phyloP scores from a whole-genome alignment of 2,888 invertebrate species.

The Xestia c-nigrum region DNA sequence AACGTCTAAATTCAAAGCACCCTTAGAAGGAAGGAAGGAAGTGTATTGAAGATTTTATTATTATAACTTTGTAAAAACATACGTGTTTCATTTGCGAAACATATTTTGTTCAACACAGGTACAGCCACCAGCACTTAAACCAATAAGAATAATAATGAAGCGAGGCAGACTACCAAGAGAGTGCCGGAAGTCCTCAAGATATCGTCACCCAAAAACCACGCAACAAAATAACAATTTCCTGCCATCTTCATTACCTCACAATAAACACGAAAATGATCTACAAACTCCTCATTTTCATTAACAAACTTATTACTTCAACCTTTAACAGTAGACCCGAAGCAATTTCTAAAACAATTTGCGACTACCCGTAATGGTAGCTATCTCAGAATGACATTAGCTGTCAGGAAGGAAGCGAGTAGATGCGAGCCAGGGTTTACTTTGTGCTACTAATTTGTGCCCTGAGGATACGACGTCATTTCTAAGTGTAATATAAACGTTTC shows the following conservation, averaged over 20 bases:
- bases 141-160: background rate
- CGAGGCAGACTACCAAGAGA: background rate
- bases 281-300: conserved; percentile 55
- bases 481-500: conserved; percentile 69
- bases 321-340: conserved; percentile 44
- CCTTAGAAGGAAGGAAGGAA: no score
- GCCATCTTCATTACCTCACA: conserved; percentile 33
- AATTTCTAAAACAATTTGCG: conserved; percentile 56
- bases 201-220: conserved; percentile 43
- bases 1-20: no score
- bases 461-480: conserved; percentile 54
- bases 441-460: conserved; percentile 61
- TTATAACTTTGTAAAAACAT: no score
- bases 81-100: no score
- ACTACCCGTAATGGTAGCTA: conserved; percentile 45
- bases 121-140: background rate
- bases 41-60: no score
- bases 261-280: conserved; percentile 45
- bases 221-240: conserved; percentile 36
- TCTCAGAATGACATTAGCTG: conserved; percentile 58
- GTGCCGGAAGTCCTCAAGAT: conserved; percentile 10
- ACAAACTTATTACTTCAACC: conserved; percentile 48
- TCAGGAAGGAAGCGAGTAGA: conserved; percentile 64
- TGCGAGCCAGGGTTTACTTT: conserved; percentile 62
- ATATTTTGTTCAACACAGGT: no score